Base-by-base conservation (phyloP, 2,888 invertebrate genomes). In the Glomeris marginata region DNA sequence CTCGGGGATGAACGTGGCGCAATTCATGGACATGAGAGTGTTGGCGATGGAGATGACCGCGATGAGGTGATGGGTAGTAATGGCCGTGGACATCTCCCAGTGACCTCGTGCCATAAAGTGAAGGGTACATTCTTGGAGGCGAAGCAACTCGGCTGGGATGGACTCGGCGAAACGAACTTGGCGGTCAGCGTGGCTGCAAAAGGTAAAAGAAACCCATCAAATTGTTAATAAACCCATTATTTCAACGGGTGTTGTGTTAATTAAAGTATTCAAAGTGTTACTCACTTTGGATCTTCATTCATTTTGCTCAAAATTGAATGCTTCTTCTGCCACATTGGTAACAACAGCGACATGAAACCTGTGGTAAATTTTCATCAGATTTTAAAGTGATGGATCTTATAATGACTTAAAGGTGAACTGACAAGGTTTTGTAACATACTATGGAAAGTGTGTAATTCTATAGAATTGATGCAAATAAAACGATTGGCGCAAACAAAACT, bases 21-120 rank as follows among this genome's bases (percentile, higher is more conserved):
- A 90, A 65, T 84, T 88, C 90, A 97, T 94, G 1, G 92, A 88
- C 91, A 97, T 91, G 45, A 98, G 74, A 0, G 97, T 97, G 69
- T 98, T 94, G 45, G 95, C 86, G 50, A 95, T 75, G 1, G 95
- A 84, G 47, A 97, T 90, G 55, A 97, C 81, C 48, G 94, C 84
- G 56, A 98, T 72, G 54, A 98, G 75, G 67, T 98, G 98, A 69
- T 92, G 91, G 15, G 94, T 95, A 1, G 95, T 95, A 28, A 97
- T 70, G 0, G 91, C 88, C 1, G 87, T 87, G 58, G 91, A 92
- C 45, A 97, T 73, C 71, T 94, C 91, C 97, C 97, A 98, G 66
- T 95, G 92, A 0, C 86, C 79, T 53, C 81, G 79, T 1, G 85
- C 81, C 0, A 90, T 83, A 65, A 90, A 91, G 45, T 84, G 72